A percentile compares a stretch with the other conserved stretches of the same genome.
These are phyloP conservation scores for Uropsilus gracilis DNA, from an alignment of 2,113 vertebrate species.

Conservation along the genomic window DNA sequence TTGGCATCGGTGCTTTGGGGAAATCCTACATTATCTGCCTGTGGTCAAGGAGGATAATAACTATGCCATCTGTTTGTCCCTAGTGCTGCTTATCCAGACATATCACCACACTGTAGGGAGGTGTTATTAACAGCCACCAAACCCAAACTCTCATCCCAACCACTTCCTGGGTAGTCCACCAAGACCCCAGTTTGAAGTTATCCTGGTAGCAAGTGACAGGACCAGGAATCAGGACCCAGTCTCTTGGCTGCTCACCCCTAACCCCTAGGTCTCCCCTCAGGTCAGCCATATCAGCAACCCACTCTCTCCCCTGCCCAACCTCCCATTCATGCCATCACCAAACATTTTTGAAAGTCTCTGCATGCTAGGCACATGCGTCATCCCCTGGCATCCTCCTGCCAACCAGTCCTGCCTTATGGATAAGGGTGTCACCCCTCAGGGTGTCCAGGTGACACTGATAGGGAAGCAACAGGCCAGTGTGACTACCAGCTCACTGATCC, in stretches of 20 bases:
- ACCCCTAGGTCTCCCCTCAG: background rate
- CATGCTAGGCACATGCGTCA: background rate
- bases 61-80: too few species aligned
- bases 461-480: too few species aligned
- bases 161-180: fast-evolving
- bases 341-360: background rate
- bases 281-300: background rate
- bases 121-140: background rate
- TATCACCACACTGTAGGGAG: fast-evolving
- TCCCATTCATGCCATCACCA: too few species aligned
- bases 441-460: background rate
- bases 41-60: fast-evolving
- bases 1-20: background rate
- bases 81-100: background rate
- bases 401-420: background rate
- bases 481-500: background rate
- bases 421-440: background rate
- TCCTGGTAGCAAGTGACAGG: too few species aligned
- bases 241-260: fast-evolving
- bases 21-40: fast-evolving
- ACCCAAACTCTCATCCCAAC: background rate
- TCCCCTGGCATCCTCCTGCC: background rate
- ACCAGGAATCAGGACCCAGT: background rate
- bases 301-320: background rate
- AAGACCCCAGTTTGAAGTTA: background rate